A percentile compares a stretch with the other conserved stretches of the same genome.
Conservation (phyloP, 2,113 vertebrate species). For the Amphiprion ocellaris region DNA sequence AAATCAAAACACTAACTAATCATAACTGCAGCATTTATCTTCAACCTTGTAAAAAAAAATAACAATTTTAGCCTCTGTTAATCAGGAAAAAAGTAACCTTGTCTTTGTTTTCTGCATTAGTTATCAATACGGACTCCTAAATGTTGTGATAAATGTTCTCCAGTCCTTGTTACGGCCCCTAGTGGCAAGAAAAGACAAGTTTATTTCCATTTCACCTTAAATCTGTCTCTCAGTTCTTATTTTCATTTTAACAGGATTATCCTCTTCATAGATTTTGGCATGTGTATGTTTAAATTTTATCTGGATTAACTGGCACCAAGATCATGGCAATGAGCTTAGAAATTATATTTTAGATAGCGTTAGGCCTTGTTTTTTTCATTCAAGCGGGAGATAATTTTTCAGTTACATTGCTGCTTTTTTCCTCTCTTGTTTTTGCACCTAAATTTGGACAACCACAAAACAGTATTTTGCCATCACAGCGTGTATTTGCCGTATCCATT, state of each 20-base stretch:
- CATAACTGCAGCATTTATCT: not conserved
- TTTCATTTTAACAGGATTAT: not conserved
- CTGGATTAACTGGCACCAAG: rapidly evolving
- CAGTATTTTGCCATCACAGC: conserved; percentile 43
- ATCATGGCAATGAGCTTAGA: not conserved
- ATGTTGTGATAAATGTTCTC: conserved; percentile 26
- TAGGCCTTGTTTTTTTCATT: not conserved
- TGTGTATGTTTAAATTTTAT: not conserved
- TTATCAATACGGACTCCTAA: not conserved
- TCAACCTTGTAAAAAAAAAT: not conserved
- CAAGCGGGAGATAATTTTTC: not conserved
- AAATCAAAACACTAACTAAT: not conserved
- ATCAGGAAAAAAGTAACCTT: not conserved
- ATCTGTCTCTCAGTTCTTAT: not conserved
- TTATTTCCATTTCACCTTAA: conserved; percentile 26
- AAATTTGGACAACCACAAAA: conserved; percentile 24
- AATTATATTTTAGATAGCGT: no score
- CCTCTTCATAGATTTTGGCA: not conserved
- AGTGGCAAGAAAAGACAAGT: conserved; percentile 73
- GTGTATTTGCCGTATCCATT: conserved; percentile 65
- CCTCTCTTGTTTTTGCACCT: conserved; percentile 11
- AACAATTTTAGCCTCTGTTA: not conserved
- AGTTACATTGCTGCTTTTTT: not conserved
- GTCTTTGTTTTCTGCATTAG: not conserved
- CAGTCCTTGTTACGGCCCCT: conserved; percentile 83